Percentiles rank a stretch among this genome's conserved stretches.
phyloP scores from a whole-genome alignment of 2,797 vertebrate species.

The Gallinago solitaria region DNA sequence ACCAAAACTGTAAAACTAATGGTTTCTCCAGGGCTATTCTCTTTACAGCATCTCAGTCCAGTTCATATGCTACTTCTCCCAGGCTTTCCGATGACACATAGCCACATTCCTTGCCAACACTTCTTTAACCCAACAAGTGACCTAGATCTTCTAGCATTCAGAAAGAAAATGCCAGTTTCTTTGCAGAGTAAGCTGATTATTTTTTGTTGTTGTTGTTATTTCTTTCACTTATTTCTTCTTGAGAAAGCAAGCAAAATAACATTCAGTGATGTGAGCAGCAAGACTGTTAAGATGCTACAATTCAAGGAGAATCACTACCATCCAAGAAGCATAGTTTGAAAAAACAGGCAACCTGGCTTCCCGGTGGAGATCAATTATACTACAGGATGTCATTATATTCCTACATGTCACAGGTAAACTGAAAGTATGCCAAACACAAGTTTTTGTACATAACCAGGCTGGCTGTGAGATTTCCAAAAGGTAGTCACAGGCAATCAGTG shows the following conservation, averaged over 20 bases:
- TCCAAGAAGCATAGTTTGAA: not conserved
- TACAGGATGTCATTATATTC: not conserved
- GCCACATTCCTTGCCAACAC: not conserved
- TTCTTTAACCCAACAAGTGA: constrained; percentile 40
- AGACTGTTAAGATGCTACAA: not conserved
- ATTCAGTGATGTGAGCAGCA: not conserved
- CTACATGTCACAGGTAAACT: not conserved
- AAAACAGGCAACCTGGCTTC: not conserved
- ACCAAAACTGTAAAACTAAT: constrained; percentile 39
- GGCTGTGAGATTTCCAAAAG: not conserved
- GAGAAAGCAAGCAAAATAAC: not conserved
- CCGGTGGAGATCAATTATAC: not conserved
- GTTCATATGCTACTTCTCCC: not conserved
- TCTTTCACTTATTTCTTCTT: not conserved
- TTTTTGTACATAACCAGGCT: not conserved
- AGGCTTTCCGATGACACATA: constrained; percentile 39
- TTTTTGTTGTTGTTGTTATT: not conserved
- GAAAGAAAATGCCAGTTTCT: not conserved
- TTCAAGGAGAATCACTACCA: not conserved
- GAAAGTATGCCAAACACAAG: not conserved
- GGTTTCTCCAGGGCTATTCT: constrained; percentile 55
- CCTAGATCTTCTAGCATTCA: not conserved
- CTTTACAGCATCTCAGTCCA: constrained; percentile 19
- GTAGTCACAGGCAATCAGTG: not conserved
- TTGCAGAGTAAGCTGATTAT: not conserved